phyloP scores from a whole-genome alignment of 2,113 vertebrate genomes.

The Psittacus erithacus region DNA sequence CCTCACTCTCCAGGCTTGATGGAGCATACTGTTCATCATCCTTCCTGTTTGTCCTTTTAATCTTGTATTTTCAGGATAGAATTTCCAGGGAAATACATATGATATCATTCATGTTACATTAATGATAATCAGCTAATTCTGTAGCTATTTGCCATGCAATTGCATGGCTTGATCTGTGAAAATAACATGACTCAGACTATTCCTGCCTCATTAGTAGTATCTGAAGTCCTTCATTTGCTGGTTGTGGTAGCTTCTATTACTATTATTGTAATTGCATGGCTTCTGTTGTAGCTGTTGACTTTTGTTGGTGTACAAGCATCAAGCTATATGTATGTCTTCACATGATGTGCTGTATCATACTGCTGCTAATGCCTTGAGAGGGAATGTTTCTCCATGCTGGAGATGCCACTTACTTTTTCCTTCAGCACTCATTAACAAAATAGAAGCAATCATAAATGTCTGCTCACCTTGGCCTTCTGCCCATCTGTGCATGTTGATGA shows the following conservation, averaged over 20 bases:
- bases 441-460: neutral
- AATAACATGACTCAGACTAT: rapidly evolving
- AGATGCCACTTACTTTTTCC: neutral
- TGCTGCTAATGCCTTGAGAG: neutral
- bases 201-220: neutral
- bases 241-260: neutral
- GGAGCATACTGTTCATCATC: neutral
- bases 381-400: neutral
- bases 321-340: neutral
- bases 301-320: neutral
- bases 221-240: neutral
- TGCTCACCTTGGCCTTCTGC: neutral
- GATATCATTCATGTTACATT: neutral
- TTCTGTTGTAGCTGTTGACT: neutral
- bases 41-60: neutral
- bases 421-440: neutral
- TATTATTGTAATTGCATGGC: neutral
- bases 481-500: neutral
- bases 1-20: neutral
- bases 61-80: neutral
- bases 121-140: neutral
- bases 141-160: neutral
- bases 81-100: neutral
- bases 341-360: too few species aligned
- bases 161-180: neutral